Percentiles rank a stretch among this genome's conserved stretches.
These are phyloP conservation scores for Myrmecophaga tridactyla DNA, from an alignment of 2,113 vertebrate genomes.

Conservation along the genomic window DNA sequence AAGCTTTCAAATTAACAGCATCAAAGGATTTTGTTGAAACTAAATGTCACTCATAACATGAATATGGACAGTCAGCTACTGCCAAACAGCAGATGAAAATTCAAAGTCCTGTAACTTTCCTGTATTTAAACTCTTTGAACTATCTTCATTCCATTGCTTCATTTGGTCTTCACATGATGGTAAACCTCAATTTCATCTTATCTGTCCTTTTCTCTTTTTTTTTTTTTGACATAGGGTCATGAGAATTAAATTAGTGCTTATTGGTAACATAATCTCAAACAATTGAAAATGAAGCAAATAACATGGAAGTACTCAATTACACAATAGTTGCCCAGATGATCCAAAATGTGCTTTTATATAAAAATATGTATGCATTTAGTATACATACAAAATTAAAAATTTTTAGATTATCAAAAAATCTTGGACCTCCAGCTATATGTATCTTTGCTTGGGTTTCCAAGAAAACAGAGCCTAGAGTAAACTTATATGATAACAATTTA, in stretches of 20 bases:
- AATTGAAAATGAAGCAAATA: neutral
- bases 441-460: neutral
- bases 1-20: neutral
- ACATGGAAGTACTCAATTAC: neutral
- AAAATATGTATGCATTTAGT: neutral
- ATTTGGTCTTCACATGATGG: neutral
- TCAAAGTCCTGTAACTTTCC: neutral
- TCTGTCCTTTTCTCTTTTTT: neutral
- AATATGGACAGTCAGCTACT: neutral
- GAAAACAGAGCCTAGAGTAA: neutral
- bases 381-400: neutral
- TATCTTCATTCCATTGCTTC: neutral
- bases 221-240: constrained; percentile 16
- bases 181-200: neutral
- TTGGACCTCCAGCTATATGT: neutral
- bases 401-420: neutral
- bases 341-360: neutral
- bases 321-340: neutral
- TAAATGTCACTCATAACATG: neutral
- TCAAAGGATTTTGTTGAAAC: constrained; percentile 14
- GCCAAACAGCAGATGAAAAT: neutral
- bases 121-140: constrained; percentile 25
- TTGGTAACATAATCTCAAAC: neutral
- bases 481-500: neutral
- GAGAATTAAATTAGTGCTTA: neutral